Evolutionary conservation across 2,888 invertebrate species (phyloP), one percentile per base, ranked within the genome.

Genomic region (Tryphoninae sp.): DNA sequence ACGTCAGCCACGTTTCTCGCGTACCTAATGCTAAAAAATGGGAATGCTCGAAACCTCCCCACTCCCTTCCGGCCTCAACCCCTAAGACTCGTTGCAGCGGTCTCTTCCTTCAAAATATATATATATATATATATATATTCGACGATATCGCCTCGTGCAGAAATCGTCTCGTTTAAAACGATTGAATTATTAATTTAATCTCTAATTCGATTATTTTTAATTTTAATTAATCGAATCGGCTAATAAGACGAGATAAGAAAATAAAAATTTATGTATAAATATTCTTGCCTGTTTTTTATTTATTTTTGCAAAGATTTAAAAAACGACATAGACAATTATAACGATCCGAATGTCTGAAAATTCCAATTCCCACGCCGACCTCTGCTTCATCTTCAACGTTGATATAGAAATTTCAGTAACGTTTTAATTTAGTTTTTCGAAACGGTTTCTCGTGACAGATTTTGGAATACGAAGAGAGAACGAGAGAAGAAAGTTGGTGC

Each of bases 1-100:
- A 75, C 84, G 84, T 85, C 84, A 84, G 76, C 45, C 72, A 16
- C 73, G 53, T 53, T 65, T 80, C 71, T 77, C 78, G 67, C 53
- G 65, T 74, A 77, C 59, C 59, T 76, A 77, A 77, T 69, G 68
- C 62, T 23, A 74, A 79, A 77, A 68, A 80, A 77, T 77, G 68
- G 67, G 33, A 62, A 64, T 77, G 65, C 62, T 75, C 64, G 19
- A 13, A 45, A 67, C 78, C 73, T 78, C 26, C 42, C 26, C 58
- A 33, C 62, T 72, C 59, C 49, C 61, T 45, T 53, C 26, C 33
- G 33, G 33, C 4, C 33, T 33, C 33, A 7, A 4, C 33, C 33
- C 33, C 33, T 33, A 33, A 33, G 33, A 33, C 33, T 45, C 45
- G 13, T 45, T 45, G 45, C 45, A 45, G 45, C 45, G 13, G 45